These are phyloP conservation scores for Hydropsyche tenuis DNA, from an alignment of 1,140 invertebrate species.

Conservation along the genomic window DNA sequence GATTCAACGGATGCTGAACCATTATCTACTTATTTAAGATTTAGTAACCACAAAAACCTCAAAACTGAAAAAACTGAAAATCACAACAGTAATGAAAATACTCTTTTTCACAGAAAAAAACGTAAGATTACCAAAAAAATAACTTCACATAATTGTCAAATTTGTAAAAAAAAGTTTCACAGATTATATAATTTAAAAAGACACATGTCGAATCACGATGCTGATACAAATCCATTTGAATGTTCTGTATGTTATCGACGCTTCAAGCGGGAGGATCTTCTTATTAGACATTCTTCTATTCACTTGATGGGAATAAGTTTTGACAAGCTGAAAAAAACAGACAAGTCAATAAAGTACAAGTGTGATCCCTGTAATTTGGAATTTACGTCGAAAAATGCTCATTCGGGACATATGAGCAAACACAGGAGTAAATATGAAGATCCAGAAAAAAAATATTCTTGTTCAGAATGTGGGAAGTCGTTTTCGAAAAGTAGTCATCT, in stretches of 20 bases:
- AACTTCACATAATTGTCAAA: conserved; percentile 31
- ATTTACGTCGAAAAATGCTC: conserved; percentile 52
- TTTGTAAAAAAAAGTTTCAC: conserved; percentile 43
- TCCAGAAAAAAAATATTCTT: conserved; percentile 41
- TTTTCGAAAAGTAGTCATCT: conserved; percentile 54
- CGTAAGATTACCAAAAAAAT: neutral
- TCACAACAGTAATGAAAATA: neutral
- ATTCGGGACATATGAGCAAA: conserved; percentile 52
- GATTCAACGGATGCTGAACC: conserved; percentile 40
- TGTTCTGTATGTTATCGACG: conserved; percentile 52
- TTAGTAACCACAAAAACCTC: conserved; percentile 10
- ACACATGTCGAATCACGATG: conserved; percentile 38
- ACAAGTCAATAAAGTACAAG: conserved; percentile 39
- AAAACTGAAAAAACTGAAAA: neutral
- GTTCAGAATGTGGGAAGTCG: conserved; percentile 54
- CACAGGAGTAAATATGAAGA: conserved; percentile 47
- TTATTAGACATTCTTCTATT: conserved; percentile 37
- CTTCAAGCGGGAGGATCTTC: conserved; percentile 51
- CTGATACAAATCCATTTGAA: conserved; percentile 47
- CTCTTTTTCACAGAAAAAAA: neutral
- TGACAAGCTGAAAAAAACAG: neutral
- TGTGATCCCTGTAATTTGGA: conserved; percentile 53
- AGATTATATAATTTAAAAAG: conserved; percentile 37
- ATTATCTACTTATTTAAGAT: conserved; percentile 39
- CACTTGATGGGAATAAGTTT: conserved; percentile 25